phyloP scores from a whole-genome alignment of 2,888 invertebrate species.

The Coenonympha glycerion region DNA sequence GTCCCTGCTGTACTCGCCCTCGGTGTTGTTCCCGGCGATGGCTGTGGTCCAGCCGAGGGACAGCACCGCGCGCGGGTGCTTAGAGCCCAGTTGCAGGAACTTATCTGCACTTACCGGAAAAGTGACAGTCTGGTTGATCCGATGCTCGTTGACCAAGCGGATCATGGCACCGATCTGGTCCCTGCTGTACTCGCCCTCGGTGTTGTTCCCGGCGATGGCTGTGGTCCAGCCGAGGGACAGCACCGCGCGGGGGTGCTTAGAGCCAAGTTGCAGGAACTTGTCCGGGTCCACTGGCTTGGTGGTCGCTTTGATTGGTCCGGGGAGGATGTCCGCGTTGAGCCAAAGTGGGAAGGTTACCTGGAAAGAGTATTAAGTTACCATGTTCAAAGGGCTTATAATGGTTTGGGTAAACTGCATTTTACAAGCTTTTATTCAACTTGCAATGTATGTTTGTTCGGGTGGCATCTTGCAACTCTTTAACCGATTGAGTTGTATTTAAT shows the following conservation, averaged over 20 bases:
- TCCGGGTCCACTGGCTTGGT: slow-evolving; percentile 78
- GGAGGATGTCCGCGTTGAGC: slow-evolving; percentile 91
- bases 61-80: too few relatives aligned
- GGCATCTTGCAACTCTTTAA: too few relatives aligned
- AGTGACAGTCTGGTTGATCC: neutral
- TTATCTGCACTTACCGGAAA: neutral
- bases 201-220: slow-evolving; percentile 70
- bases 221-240: slow-evolving; percentile 93
- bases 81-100: neutral
- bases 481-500: too few relatives aligned
- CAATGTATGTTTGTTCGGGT: too few relatives aligned
- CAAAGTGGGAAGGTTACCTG: slow-evolving; percentile 85
- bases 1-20: too few relatives aligned
- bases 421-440: too few relatives aligned
- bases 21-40: too few relatives aligned
- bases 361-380: neutral
- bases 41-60: too few relatives aligned
- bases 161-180: neutral
- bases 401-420: too few relatives aligned
- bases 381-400: too few relatives aligned
- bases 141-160: neutral
- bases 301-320: slow-evolving; percentile 81
- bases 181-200: slow-evolving; percentile 54
- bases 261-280: slow-evolving; percentile 78
- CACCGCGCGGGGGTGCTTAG: slow-evolving; percentile 77